Percentiles rank a stretch among this genome's conserved stretches.
Conservation (phyloP, 2,113 vertebrate genomes). For the Mesocricetus auratus region DNA sequence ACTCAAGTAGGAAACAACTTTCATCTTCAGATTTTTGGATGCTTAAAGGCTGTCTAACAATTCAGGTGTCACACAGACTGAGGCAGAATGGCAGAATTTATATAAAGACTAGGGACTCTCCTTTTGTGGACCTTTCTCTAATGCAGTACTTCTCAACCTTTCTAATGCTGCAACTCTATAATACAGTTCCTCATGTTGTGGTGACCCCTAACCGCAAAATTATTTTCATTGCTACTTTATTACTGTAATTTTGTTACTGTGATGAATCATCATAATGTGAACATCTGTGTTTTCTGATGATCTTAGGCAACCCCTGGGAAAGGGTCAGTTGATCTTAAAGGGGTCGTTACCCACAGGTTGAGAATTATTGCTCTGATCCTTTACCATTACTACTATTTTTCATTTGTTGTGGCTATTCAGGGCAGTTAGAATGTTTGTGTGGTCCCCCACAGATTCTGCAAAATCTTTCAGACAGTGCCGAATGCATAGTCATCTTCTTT, state of each 20-base stretch:
- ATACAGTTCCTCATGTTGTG: not conserved
- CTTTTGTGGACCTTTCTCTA: not conserved
- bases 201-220: no score
- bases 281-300: no score
- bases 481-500: not conserved
- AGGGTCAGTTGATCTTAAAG: not conserved
- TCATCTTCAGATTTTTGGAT: constrained; percentile 20
- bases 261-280: no score
- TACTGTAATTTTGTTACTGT: no score
- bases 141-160: not conserved
- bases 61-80: not conserved
- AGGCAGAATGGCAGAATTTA: not conserved
- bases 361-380: not conserved
- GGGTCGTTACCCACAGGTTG: not conserved
- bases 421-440: not conserved
- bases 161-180: not conserved
- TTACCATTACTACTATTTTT: not conserved
- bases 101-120: not conserved
- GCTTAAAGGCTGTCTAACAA: not conserved
- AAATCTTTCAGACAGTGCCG: not conserved
- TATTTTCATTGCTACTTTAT: no score
- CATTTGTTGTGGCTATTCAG: not conserved
- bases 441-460: not conserved
- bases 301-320: not conserved
- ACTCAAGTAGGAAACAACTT: constrained; percentile 14